Base-by-base conservation (phyloP, 2,797 vertebrate species). In the Macropus fuliginosus region DNA sequence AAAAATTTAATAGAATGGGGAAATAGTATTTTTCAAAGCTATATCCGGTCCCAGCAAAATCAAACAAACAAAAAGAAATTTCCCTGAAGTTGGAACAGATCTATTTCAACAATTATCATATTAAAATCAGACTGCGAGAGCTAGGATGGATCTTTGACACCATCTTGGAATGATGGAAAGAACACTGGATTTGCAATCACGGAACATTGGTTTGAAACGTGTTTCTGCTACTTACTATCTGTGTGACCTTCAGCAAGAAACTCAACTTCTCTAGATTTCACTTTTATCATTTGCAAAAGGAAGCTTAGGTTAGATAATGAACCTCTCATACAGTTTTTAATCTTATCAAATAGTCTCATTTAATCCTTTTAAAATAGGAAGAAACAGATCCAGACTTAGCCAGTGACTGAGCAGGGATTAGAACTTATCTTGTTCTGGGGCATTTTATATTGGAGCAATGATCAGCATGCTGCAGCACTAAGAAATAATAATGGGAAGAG, bases 1-100 rank as follows among this genome's bases (percentile, higher is more conserved):
- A 34, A 54, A 52, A 91, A 94, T 92, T 89, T 54, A 12, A 93
- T 94, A 93, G 93, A 96, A 52, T 24, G 89, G 81, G 87, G 62
- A 56, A 89, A 93, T 52, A 96, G 87, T 94, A 74, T 18, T 90
- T 50, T 91, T 87, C 31, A 1, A 92, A 93, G 62, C 62, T 18
- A n/a, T 66, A 16, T n/a, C 34, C 5, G 0, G 62, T 66, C 62
- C 14, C 4, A 6, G 34, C 34, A 16, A 66, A 62, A 62, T 34
- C 11, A 62, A n/a, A n/a, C 34, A 66, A n/a, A 66, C 6, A 57
- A 57, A 29, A 28, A 1, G 2, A 57, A 57, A 57, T 29, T 56
- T 57, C 8, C 56, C 8, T 57, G 28, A 28, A 57, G 56, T 29
- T 57, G 56, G 9, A 57, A 57, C 29, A 28, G 29, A 57, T 57